Conservation (phyloP, 2,888 invertebrate genomes). For the Phalera bucephala region DNA sequence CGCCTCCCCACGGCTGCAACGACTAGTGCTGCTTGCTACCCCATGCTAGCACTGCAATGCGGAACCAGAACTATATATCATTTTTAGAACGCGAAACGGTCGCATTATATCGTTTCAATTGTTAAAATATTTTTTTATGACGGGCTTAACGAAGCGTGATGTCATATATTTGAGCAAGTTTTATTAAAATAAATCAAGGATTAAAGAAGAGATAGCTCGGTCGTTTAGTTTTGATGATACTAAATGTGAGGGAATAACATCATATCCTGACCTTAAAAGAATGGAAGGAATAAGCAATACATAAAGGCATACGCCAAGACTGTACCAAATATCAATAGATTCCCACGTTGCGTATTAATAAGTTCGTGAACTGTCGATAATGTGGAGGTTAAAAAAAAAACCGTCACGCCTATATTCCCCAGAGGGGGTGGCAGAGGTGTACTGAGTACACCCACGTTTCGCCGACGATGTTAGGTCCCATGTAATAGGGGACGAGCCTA, state of each 20-base stretch:
- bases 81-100: constrained; percentile 71
- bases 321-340: not conserved
- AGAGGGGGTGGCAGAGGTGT: no score
- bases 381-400: no score
- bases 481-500: no score
- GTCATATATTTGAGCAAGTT: constrained; percentile 38
- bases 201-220: constrained; percentile 10
- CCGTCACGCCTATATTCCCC: no score
- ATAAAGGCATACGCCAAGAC: not conserved
- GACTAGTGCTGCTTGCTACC: constrained; percentile 48
- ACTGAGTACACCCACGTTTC: no score
- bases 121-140: constrained; percentile 63
- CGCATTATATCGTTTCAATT: constrained; percentile 62
- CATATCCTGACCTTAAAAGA: not conserved
- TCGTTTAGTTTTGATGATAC: not conserved
- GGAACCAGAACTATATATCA: constrained; percentile 74
- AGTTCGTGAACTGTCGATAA: no score
- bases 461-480: no score
- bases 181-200: constrained; percentile 24
- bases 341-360: not conserved
- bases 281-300: not conserved
- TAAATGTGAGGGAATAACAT: not conserved
- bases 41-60: constrained; percentile 77
- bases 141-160: constrained; percentile 62
- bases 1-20: constrained; percentile 25